Evolutionary conservation across 1,140 invertebrate species (phyloP).

Genomic region (Ceratina calcarata): DNA sequence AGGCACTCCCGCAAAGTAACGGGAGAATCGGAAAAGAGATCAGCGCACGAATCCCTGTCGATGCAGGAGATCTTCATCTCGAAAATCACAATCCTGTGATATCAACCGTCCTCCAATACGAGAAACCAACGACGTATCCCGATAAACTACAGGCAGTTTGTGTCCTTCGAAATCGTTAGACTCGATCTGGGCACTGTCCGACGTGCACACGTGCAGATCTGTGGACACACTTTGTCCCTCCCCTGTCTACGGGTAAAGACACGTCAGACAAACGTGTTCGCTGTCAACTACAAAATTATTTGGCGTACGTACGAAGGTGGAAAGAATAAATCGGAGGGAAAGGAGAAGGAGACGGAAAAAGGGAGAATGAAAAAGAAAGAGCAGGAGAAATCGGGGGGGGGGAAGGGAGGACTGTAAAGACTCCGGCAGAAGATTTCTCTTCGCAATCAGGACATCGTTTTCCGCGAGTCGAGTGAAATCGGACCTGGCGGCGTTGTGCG

Average conservation of each 20-base stretch:
- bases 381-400: slow-evolving; percentile 2
- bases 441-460: slow-evolving; percentile 67
- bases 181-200: slow-evolving; percentile 17
- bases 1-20: neutral
- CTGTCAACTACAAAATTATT: slow-evolving; percentile 34
- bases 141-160: slow-evolving; percentile 55
- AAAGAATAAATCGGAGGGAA: slow-evolving; percentile 2
- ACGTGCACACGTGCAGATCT: neutral
- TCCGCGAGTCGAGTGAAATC: slow-evolving; percentile 63
- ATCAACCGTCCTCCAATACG: slow-evolving; percentile 39
- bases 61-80: slow-evolving; percentile 19
- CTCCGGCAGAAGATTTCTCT: slow-evolving; percentile 55
- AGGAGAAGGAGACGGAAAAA: neutral
- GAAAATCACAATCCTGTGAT: slow-evolving; percentile 45
- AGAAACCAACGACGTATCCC: slow-evolving; percentile 38
- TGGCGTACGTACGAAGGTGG: slow-evolving; percentile 9
- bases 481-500: slow-evolving; percentile 56
- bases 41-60: neutral
- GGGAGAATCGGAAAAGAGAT: slow-evolving; percentile 18
- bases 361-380: neutral
- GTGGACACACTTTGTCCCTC: neutral
- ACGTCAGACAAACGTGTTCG: slow-evolving; percentile 33
- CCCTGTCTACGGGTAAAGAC: neutral
- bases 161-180: slow-evolving; percentile 67
- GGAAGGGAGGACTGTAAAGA: slow-evolving; percentile 32